These are phyloP conservation scores for Scytalopus superciliaris DNA, from an alignment of 2,113 vertebrate species.

Conservation along the genomic window DNA sequence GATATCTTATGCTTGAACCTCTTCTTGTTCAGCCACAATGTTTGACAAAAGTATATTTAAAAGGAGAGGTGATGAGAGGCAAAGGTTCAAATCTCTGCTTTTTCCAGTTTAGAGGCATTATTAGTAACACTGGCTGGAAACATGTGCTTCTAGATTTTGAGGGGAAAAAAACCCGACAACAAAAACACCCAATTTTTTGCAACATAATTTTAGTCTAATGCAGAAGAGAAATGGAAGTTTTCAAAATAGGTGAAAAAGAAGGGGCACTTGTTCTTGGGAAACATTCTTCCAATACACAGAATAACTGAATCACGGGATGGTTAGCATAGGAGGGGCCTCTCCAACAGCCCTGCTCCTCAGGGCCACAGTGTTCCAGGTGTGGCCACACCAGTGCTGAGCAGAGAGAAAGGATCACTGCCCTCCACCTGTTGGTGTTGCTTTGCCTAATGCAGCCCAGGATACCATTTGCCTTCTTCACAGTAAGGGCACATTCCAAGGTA, in stretches of 20 bases:
- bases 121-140: neutral
- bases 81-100: neutral
- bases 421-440: neutral
- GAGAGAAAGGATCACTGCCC: neutral
- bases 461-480: accelerated
- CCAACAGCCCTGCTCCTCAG: neutral
- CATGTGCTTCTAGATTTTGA: neutral
- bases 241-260: neutral
- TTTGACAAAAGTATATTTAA: neutral
- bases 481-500: neutral
- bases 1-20: neutral
- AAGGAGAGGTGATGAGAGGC: neutral
- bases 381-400: neutral
- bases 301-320: neutral
- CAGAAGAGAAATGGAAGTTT: neutral
- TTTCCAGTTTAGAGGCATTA: neutral
- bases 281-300: neutral
- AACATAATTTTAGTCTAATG: neutral
- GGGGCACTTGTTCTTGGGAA: neutral
- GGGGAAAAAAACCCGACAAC: too few species aligned
- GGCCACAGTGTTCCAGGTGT: too few species aligned
- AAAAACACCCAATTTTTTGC: neutral
- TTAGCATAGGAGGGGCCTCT: neutral
- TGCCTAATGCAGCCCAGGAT: neutral
- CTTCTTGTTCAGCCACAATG: neutral